Conservation (phyloP, 1,140 invertebrate species). For the Camponotus vicinus region DNA sequence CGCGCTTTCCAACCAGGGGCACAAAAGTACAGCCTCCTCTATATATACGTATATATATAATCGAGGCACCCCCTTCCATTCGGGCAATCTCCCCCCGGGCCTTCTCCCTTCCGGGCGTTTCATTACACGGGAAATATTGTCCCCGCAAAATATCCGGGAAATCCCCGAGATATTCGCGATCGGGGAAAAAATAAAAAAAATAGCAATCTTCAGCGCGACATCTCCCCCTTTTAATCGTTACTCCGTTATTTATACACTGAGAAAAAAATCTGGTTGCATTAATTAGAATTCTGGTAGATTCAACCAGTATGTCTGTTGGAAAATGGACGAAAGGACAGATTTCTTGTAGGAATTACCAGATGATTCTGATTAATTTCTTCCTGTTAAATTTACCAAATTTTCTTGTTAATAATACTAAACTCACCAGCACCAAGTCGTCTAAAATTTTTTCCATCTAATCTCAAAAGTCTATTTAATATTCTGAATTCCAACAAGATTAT, state of each 20-base stretch:
- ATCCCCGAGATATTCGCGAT: not conserved
- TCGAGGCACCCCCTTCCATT: slow-evolving; percentile 14
- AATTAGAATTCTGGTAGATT: too few species aligned
- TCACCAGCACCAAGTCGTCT: too few species aligned
- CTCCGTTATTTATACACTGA: not conserved
- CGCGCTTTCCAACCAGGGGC: not conserved
- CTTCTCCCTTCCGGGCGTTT: not conserved
- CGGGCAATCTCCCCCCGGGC: not conserved
- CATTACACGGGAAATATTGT: not conserved
- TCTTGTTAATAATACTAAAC: too few species aligned
- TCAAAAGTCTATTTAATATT: too few species aligned
- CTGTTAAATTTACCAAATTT: too few species aligned
- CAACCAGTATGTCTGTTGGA: too few species aligned
- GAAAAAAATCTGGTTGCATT: too few species aligned
- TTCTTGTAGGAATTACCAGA: too few species aligned
- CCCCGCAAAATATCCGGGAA: not conserved
- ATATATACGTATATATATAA: not conserved
- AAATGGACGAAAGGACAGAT: too few species aligned
- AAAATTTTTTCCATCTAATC: too few species aligned
- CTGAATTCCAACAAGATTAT: too few species aligned
- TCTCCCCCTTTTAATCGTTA: not conserved
- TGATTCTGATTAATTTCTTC: too few species aligned
- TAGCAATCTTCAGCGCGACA: not conserved
- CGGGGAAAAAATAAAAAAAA: not conserved
- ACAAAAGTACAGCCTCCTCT: slow-evolving; percentile 44